Conservation (phyloP, 2,888 invertebrate genomes). For the Hipparchia semele region DNA sequence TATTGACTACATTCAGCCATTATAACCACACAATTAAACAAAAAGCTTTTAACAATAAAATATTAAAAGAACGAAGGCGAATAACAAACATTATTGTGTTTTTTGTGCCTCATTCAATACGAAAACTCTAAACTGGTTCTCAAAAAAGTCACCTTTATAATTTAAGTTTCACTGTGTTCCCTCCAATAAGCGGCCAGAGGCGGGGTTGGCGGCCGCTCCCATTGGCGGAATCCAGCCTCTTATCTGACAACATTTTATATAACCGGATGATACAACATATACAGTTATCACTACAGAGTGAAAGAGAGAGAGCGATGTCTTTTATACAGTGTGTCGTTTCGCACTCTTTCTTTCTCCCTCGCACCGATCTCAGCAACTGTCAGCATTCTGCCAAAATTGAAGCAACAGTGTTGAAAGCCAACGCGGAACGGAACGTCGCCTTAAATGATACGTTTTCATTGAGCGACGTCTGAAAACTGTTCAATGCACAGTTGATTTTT, state of each 20-base stretch:
- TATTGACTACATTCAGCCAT: constrained; percentile 41
- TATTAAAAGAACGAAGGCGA: constrained; percentile 64
- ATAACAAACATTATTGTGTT: constrained; percentile 81
- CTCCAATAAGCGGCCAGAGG: constrained; percentile 68
- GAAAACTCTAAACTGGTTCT: constrained; percentile 65
- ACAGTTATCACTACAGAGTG: constrained; percentile 76
- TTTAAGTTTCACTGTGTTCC: constrained; percentile 73
- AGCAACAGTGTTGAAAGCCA: constrained; percentile 75
- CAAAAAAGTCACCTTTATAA: constrained; percentile 82
- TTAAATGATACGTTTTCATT: constrained; percentile 53
- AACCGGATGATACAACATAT: constrained; percentile 82
- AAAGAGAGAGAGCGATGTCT: constrained; percentile 66
- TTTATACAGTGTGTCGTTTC: constrained; percentile 76
- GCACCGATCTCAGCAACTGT: constrained; percentile 63
- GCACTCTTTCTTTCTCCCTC: constrained; percentile 62
- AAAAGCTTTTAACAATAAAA: constrained; percentile 60
- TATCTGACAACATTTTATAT: constrained; percentile 81
- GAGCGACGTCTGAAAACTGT: constrained; percentile 32
- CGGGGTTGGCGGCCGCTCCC: constrained; percentile 53
- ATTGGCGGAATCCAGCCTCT: constrained; percentile 65
- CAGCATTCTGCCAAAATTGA: constrained; percentile 64
- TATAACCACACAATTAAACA: constrained; percentile 61
- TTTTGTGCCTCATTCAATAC: constrained; percentile 77
- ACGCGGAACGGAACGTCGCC: constrained; percentile 61
- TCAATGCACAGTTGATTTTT: constrained; percentile 30